These are phyloP conservation scores for Diglossa cyanea DNA, from an alignment of 2,797 vertebrate genomes.

Conservation along the genomic window DNA sequence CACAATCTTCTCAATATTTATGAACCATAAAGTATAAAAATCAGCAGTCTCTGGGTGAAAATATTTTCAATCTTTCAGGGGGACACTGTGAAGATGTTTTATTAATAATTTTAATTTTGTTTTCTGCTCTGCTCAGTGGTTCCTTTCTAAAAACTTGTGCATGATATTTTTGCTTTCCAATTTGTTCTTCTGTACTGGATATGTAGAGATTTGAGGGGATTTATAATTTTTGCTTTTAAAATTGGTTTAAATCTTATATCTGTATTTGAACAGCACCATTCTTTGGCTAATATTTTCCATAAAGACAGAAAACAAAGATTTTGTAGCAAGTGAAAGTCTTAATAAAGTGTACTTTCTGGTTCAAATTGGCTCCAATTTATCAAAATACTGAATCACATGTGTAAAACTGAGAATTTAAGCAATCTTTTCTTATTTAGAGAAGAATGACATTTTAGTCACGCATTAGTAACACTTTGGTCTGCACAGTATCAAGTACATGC, in stretches of 20 bases:
- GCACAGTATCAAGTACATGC: background rate
- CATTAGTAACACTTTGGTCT: background rate
- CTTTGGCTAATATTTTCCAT: background rate
- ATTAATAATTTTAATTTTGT: background rate
- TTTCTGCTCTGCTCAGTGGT: background rate
- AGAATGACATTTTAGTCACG: background rate
- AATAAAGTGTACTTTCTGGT: background rate
- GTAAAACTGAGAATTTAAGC: background rate
- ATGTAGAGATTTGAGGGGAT: background rate
- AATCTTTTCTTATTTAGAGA: background rate
- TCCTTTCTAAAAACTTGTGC: background rate
- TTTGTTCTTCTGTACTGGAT: background rate
- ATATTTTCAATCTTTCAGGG: background rate
- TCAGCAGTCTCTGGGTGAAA: background rate
- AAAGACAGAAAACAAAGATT: background rate
- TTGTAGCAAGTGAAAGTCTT: background rate
- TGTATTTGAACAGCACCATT: background rate
- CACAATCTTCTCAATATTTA: constrained; percentile 30
- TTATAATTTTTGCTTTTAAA: background rate
- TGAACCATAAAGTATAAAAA: constrained; percentile 9
- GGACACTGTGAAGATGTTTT: background rate
- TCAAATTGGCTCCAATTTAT: background rate
- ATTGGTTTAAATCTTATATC: background rate
- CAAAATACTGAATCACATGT: background rate
- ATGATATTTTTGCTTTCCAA: background rate